These are phyloP conservation scores for Drosophila rellima DNA, from an alignment of 2,888 invertebrate genomes.

Conservation along the genomic window DNA sequence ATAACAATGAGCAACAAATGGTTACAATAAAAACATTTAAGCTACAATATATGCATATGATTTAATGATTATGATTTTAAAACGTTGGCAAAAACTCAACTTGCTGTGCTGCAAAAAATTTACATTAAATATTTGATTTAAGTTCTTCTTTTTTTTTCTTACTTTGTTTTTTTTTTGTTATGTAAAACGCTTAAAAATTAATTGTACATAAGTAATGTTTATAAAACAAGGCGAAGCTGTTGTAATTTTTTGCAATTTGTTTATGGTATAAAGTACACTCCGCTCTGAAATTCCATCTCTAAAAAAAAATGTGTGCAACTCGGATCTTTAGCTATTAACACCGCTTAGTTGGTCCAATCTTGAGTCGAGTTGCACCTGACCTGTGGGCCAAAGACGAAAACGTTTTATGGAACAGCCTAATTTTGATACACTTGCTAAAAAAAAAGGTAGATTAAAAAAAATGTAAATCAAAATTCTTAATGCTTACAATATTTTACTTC, in stretches of 20 bases:
- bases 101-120: conserved; percentile 65
- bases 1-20: conserved; percentile 75
- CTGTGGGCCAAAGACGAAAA: neutral
- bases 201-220: conserved; percentile 74
- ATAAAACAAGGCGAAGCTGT: conserved; percentile 60
- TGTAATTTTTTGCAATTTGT: conserved; percentile 2
- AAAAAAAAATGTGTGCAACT: conserved; percentile 22
- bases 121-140: conserved; percentile 79
- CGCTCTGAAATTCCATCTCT: conserved; percentile 3
- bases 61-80: conserved; percentile 47
- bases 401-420: conserved; percentile 2
- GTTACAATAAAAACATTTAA: conserved; percentile 81
- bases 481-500: conserved; percentile 47
- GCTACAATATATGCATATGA: conserved; percentile 54
- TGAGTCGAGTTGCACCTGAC: neutral
- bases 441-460: neutral
- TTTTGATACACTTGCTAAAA: conserved; percentile 24
- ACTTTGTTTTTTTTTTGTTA: neutral
- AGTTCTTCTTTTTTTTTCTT: conserved; percentile 12
- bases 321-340: conserved; percentile 4
- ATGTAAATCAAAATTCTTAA: neutral
- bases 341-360: conserved; percentile 14
- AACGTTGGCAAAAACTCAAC: conserved; percentile 59
- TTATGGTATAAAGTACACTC: conserved; percentile 11
- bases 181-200: conserved; percentile 78